Evolutionary conservation across 2,113 vertebrate species (phyloP).

Genomic region (Synchiropus splendidus): DNA sequence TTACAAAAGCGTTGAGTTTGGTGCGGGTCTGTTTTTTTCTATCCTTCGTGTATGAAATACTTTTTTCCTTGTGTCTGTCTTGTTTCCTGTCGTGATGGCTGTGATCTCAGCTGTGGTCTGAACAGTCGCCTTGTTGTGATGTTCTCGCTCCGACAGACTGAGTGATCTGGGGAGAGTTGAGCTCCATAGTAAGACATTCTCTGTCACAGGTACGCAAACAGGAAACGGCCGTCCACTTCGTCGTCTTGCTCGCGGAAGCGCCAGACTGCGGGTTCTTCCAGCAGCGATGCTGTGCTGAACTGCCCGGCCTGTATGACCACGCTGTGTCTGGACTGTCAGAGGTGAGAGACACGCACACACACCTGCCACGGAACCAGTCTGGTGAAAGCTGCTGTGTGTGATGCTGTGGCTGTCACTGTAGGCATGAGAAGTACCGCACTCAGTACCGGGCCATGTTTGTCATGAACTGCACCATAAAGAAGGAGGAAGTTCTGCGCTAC

Average conservation of each 20-base stretch:
- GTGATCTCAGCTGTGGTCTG: too few species aligned
- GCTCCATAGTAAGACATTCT: too few species aligned
- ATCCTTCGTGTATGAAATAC: too few species aligned
- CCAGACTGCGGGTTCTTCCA: slow-evolving; percentile 53
- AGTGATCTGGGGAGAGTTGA: too few species aligned
- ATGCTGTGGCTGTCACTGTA: slow-evolving; percentile 31
- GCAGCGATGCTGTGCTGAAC: slow-evolving; percentile 89
- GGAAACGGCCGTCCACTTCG: slow-evolving; percentile 25
- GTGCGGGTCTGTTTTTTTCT: too few species aligned
- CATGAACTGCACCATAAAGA: slow-evolving; percentile 90
- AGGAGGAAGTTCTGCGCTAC: slow-evolving; percentile 80
- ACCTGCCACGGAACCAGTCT: too few species aligned
- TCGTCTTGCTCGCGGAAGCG: slow-evolving; percentile 6
- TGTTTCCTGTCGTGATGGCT: too few species aligned
- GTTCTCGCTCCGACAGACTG: too few species aligned
- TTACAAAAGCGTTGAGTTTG: too few species aligned
- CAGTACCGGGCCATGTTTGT: slow-evolving; percentile 98
- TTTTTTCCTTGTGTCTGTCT: too few species aligned
- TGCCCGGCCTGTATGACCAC: slow-evolving; percentile 97
- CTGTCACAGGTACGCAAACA: slow-evolving; percentile 67
- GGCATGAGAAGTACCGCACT: slow-evolving; percentile 89
- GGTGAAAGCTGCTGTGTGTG: too few species aligned
- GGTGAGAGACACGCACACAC: slow-evolving; percentile 56
- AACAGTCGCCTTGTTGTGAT: too few species aligned
- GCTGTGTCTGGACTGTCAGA: slow-evolving; percentile 91